Percentiles rank a stretch among this genome's conserved stretches.
These are phyloP conservation scores for Scartelaos histophorus DNA, from an alignment of 2,113 vertebrate genomes.

Conservation along the genomic window DNA sequence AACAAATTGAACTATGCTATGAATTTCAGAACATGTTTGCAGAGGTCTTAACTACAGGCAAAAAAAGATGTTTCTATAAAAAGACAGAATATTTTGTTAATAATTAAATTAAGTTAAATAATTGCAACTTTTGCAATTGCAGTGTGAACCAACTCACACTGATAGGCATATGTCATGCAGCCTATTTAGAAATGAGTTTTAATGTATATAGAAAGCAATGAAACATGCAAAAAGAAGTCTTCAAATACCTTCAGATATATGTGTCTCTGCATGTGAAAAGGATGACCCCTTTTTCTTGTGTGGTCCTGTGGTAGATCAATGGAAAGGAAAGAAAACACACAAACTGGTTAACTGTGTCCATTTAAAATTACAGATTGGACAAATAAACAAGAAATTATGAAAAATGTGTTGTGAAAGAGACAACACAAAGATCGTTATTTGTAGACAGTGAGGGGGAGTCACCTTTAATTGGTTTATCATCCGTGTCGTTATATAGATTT, in stretches of 20 bases:
- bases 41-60: too few species aligned
- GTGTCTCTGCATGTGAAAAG: constrained; percentile 73
- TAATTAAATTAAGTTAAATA: too few species aligned
- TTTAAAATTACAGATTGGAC: constrained; percentile 26
- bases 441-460: constrained; percentile 11
- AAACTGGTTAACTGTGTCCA: constrained; percentile 49
- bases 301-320: constrained; percentile 69
- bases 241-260: constrained; percentile 76
- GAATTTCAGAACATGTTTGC: too few species aligned
- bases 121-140: too few species aligned
- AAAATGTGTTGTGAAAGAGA: constrained; percentile 12
- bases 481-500: constrained; percentile 25
- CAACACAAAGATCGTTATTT: constrained; percentile 9
- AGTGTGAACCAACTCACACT: too few species aligned
- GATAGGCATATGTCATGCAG: too few species aligned
- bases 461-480: constrained; percentile 26
- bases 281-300: constrained; percentile 74
- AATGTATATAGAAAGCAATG: constrained; percentile 12
- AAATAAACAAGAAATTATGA: constrained; percentile 5
- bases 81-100: too few species aligned
- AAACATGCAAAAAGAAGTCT: constrained; percentile 64
- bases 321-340: constrained; percentile 48
- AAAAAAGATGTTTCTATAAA: too few species aligned
- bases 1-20: too few species aligned
- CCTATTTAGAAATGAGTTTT: too few species aligned